Percentiles rank a stretch among this genome's conserved stretches.
These are phyloP conservation scores for Calephelis virginiensis DNA, from an alignment of 1,140 invertebrate species.

Conservation along the genomic window DNA sequence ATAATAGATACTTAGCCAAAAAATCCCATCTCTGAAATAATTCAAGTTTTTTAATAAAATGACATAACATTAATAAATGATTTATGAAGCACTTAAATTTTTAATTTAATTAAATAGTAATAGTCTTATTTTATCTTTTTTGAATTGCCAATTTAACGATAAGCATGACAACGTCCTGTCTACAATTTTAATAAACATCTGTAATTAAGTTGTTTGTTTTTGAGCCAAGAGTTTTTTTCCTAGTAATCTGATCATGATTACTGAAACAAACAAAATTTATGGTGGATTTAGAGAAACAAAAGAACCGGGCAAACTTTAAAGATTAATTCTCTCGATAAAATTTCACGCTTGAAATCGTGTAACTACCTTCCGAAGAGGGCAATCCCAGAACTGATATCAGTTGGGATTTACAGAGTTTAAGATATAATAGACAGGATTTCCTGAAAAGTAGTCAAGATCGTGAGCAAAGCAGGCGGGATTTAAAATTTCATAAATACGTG, in stretches of 20 bases:
- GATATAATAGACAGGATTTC: constrained; percentile 31
- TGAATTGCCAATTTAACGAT: background rate
- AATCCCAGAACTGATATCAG: constrained; percentile 46
- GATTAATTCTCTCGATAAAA: constrained; percentile 75
- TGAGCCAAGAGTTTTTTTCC: background rate
- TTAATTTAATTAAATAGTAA: no score
- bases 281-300: constrained; percentile 52
- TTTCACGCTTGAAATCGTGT: constrained; percentile 61
- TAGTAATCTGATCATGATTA: constrained; percentile 19
- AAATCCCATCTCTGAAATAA: no score
- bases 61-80: no score
- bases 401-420: constrained; percentile 35
- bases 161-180: constrained; percentile 7
- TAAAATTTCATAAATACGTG: no score
- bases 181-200: constrained; percentile 6
- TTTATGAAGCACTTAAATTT: no score
- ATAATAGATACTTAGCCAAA: no score
- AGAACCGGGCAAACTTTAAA: constrained; percentile 48
- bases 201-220: background rate
- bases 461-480: no score
- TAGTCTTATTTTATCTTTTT: no score
- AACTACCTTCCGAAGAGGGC: constrained; percentile 50
- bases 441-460: background rate
- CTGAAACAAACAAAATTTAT: constrained; percentile 54
- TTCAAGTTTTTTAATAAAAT: no score